Evolutionary conservation across 2,888 invertebrate species (phyloP).

Genomic region (Phytoseiulus persimilis): DNA sequence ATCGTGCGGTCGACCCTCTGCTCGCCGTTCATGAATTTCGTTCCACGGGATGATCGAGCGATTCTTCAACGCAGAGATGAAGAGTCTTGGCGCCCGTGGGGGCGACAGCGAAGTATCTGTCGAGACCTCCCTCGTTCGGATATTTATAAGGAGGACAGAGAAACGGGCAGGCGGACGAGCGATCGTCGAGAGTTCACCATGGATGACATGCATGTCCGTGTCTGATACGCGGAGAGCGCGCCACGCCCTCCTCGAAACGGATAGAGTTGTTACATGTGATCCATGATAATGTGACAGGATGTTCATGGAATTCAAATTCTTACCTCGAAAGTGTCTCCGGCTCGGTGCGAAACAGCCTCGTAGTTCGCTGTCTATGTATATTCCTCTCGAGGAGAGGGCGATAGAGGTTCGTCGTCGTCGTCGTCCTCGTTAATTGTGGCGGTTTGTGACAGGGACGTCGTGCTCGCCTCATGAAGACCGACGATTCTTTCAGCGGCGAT

Average conservation of each 20-base stretch:
- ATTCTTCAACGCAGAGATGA: not conserved
- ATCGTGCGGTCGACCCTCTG: too few relatives aligned
- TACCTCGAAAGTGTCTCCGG: too few relatives aligned
- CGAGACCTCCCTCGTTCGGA: not conserved
- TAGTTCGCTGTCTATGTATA: too few relatives aligned
- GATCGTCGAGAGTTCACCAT: not conserved
- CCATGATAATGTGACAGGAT: not conserved
- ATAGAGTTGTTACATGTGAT: not conserved
- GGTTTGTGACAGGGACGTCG: not conserved
- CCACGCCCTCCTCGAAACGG: not conserved
- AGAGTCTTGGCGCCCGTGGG: not conserved
- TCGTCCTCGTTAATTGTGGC: not conserved
- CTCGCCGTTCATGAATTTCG: too few relatives aligned
- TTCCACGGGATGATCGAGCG: too few relatives aligned
- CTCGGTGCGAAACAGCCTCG: too few relatives aligned
- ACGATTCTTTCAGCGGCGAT: not conserved
- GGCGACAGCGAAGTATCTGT: not conserved
- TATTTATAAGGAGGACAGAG: not conserved
- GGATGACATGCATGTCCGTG: not conserved
- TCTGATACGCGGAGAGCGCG: not conserved
- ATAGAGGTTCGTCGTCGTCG: not conserved
- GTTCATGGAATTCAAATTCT: not conserved
- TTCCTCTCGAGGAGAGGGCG: too few relatives aligned
- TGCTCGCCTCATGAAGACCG: not conserved
- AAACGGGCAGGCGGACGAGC: not conserved